A percentile compares a stretch with the other conserved stretches of the same genome.
Evolutionary conservation across 2,888 invertebrate species (phyloP).

Genomic region (Cosmopolites sordidus): DNA sequence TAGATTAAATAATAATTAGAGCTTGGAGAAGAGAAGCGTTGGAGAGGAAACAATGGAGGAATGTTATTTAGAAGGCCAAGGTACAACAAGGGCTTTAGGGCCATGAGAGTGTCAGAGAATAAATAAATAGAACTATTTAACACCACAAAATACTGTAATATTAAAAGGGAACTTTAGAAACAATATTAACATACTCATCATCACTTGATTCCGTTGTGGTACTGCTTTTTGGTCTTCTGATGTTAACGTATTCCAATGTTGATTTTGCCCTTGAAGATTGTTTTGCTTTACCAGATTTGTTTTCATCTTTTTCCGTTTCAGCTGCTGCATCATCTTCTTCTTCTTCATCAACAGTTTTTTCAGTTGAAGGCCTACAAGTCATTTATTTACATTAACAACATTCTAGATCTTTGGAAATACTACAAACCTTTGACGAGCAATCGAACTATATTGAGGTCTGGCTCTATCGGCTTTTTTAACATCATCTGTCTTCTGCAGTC

Average conservation of each 20-base stretch:
- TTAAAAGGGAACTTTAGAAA: not conserved
- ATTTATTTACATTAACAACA: too few relatives aligned
- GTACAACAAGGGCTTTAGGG: too few relatives aligned
- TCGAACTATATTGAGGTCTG: slow-evolving; percentile 47
- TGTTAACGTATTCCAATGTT: slow-evolving; percentile 66
- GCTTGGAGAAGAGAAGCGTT: too few relatives aligned
- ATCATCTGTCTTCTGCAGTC: slow-evolving; percentile 42
- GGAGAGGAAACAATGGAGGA: too few relatives aligned
- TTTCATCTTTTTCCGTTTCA: slow-evolving; percentile 34
- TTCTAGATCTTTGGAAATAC: not conserved
- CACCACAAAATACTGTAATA: too few relatives aligned
- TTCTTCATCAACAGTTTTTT: slow-evolving; percentile 30
- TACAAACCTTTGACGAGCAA: slow-evolving; percentile 40
- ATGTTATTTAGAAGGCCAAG: too few relatives aligned
- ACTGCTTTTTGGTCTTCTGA: slow-evolving; percentile 57
- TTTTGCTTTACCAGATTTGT: slow-evolving; percentile 23
- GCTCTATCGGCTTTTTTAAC: slow-evolving; percentile 47
- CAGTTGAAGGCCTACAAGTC: slow-evolving; percentile 34
- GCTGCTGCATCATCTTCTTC: slow-evolving; percentile 30
- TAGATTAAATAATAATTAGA: too few relatives aligned
- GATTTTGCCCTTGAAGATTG: slow-evolving; percentile 34
- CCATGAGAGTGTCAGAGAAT: too few relatives aligned
- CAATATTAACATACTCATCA: slow-evolving; percentile 31
- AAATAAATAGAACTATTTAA: too few relatives aligned
- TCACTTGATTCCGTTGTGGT: slow-evolving; percentile 39